Base-by-base conservation (phyloP, 2,888 invertebrate genomes). In the Drosophila leonis region DNA sequence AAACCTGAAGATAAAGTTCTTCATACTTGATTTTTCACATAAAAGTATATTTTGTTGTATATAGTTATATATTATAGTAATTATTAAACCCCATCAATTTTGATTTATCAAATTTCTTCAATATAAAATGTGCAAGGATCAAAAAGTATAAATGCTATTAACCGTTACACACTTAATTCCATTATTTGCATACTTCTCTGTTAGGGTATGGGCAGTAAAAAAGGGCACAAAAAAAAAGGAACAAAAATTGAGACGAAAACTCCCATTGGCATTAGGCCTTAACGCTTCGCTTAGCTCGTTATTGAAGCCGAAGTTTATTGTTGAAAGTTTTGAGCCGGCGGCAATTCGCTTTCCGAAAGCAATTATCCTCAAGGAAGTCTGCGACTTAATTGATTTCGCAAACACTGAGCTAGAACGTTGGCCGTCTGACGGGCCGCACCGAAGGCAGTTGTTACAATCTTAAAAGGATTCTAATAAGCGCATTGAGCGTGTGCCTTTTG, bases 311-410 rank as follows among this genome's bases (percentile, higher is more conserved):
- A 88, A 85, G 79, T 83, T 81, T 78, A 84, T 86, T 80, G 75
- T 78, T 64, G 65, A 88, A 85, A 87, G 85, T 84, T 84, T 84
- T 75, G 65, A 72, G 81, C 75, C 63, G 83, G 66, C 80, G 78
- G 78, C 82, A 63, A 57, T 70, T 80, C 71, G 73, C 80, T 67
- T 75, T 82, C 71, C 75, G 71, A 87, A 89, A 86, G 83, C 86
- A 88, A 86, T 87, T 89, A 87, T 89, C 83, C 86, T 84, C 60
- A 76, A 81, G 87, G 77, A 83, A 81, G 78, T 83, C 84, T 80
- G 83, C 83, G 89, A 87, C 85, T 89, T 89, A 87, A 87, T 87
- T 87, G 87, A 87, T 87, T 89, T 85, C 72, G 73, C 73, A 75
- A 65, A 73, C 63, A 61, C 55, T 39, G 41, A 55, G 39, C 29